Conservation (phyloP, 1,140 invertebrate genomes). For the Calycopis cecrops region DNA sequence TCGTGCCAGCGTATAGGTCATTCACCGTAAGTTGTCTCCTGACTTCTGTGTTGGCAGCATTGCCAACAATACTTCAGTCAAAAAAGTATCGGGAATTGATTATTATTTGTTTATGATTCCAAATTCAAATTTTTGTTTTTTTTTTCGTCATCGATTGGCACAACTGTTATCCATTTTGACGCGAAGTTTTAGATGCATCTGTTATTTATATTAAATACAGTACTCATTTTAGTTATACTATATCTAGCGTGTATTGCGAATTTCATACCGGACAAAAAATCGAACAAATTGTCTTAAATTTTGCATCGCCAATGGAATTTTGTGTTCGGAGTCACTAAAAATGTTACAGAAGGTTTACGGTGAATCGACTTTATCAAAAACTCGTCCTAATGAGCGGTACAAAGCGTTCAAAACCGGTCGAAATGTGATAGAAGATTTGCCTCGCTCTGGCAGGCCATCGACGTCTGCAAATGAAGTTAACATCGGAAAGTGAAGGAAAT, state of each 20-base stretch:
- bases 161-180: too few species aligned
- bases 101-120: too few species aligned
- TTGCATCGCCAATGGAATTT: neutral
- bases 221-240: too few species aligned
- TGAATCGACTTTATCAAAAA: neutral
- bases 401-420: neutral
- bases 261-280: neutral
- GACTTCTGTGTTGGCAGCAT: too few species aligned
- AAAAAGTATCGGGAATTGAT: too few species aligned
- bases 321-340: neutral
- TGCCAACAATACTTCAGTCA: too few species aligned
- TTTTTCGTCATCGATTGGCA: too few species aligned
- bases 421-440: neutral
- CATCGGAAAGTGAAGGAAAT: neutral
- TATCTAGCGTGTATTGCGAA: constrained; percentile 7
- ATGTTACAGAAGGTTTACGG: neutral
- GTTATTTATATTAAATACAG: too few species aligned
- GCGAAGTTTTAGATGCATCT: too few species aligned
- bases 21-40: too few species aligned
- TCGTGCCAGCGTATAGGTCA: too few species aligned
- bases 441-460: neutral
- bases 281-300: constrained; percentile 1
- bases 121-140: too few species aligned
- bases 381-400: neutral
- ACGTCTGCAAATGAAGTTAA: neutral